Evolutionary conservation across 2,888 invertebrate species (phyloP).

Genomic region (Cecidostiba fungosa): DNA sequence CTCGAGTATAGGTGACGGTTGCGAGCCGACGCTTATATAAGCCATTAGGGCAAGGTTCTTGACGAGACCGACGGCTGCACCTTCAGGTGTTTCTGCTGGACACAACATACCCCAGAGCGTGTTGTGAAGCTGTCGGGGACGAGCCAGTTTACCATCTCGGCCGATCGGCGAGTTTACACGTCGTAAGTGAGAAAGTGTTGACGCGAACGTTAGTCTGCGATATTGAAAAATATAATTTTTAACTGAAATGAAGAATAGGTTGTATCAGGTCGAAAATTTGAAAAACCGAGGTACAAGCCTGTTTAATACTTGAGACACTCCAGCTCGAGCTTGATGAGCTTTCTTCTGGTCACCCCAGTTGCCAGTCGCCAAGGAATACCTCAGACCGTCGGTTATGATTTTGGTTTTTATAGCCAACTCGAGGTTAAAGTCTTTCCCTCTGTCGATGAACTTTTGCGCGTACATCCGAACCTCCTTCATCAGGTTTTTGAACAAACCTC

Average conservation of each 20-base stretch:
- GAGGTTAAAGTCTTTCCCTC: constrained; percentile 98
- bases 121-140: constrained; percentile 99
- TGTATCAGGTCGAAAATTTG: background rate
- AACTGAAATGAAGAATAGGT: background rate
- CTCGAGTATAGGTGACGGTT: constrained; percentile 99
- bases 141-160: constrained; percentile 98
- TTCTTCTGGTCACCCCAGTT: constrained; percentile 99
- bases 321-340: constrained; percentile 98
- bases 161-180: constrained; percentile 99
- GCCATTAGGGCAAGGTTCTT: constrained; percentile 99
- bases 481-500: constrained; percentile 97
- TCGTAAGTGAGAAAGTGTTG: constrained; percentile 98
- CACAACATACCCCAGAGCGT: constrained; percentile 99
- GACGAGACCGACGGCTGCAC: constrained; percentile 97
- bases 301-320: constrained; percentile 86
- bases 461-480: constrained; percentile 99
- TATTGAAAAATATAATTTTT: too few species aligned
- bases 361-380: constrained; percentile 99
- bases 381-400: constrained; percentile 98
- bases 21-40: constrained; percentile 99
- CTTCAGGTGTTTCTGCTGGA: constrained; percentile 99
- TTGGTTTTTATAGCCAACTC: constrained; percentile 98
- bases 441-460: constrained; percentile 99
- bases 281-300: constrained; percentile 80
- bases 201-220: constrained; percentile 95